phyloP scores from a whole-genome alignment of 2,888 invertebrate species.

The Harmothoe impar region DNA sequence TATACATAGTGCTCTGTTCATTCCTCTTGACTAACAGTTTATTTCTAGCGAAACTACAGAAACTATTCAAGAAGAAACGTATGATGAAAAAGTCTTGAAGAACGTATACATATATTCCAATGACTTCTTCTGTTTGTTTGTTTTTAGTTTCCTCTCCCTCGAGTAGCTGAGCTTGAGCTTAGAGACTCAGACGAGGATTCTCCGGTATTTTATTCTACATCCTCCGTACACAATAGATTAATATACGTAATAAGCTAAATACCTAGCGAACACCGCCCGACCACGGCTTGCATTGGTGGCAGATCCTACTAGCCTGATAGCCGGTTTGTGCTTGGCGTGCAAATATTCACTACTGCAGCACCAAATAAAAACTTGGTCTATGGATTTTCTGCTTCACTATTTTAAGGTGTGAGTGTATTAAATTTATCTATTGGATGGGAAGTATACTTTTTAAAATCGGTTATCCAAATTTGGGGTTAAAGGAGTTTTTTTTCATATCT shows the following conservation, averaged over 20 bases:
- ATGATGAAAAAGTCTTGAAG: neutral
- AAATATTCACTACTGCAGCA: neutral
- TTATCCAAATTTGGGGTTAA: too few relatives aligned
- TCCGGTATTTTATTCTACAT: conserved; percentile 28
- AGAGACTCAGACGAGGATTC: conserved; percentile 48
- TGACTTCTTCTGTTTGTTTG: conserved; percentile 50
- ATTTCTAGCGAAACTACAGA: neutral
- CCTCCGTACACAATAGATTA: conserved; percentile 23
- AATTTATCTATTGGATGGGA: too few relatives aligned
- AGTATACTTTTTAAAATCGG: too few relatives aligned
- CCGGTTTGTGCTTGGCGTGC: neutral
- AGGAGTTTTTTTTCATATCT: too few relatives aligned
- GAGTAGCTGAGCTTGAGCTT: conserved; percentile 54
- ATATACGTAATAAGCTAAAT: neutral
- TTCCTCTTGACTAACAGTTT: neutral
- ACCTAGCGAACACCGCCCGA: neutral
- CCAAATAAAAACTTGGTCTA: too few relatives aligned
- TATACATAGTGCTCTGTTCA: neutral
- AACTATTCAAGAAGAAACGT: neutral
- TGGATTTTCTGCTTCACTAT: too few relatives aligned
- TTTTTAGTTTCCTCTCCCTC: conserved; percentile 59
- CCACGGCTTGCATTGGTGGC: neutral
- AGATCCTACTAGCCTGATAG: neutral
- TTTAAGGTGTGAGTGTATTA: too few relatives aligned
- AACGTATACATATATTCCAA: neutral